Base-by-base conservation (phyloP, 1,140 invertebrate genomes). In the Araneus ventricosus region DNA sequence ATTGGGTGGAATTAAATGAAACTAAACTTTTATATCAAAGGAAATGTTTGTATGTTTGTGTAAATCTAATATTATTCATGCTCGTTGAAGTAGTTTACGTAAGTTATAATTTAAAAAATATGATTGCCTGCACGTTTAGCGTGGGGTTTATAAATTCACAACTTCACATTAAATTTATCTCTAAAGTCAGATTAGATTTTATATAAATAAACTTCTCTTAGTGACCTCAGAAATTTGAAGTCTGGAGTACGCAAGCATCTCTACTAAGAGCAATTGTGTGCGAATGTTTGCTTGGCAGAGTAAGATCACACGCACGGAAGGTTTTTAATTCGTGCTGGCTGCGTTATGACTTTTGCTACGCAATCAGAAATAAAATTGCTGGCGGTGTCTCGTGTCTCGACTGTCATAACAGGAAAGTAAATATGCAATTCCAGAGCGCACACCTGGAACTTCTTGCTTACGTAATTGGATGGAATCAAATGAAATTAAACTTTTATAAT, bases 301-400 rank as follows among this genome's bases (percentile, higher is more conserved):
- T 34, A 75, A 37, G 84, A 86, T 27, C n/a, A 86, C 52, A 86
- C 84, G 52, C 45, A 86, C 45, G 27, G 34, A 75, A 30, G 30
- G 34, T 52, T n/a, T 59, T 30, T 10, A 24, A 67, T 67, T 67
- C 24, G 45, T 2, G 3, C 24, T 20, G 0, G n/a, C 24, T 4
- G 10, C 0, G 17, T 61, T 61, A 75, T 75, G 2, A 0, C 10
- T 52, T 52, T 52, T 52, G 45, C 45, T n/a, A n/a, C n/a, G n/a
- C n/a, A n/a, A n/a, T n/a, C 45, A 22, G 57, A 86, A 37, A 86
- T 86, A 57, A 52, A n/a, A 61, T 27, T 17, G 20, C 17, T 3
- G 45, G 30, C 20, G 10, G 20, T 22, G 52, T 34, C 14, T 17
- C 8, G 3, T 37, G 30, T 37, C n/a, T 6, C 20, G 0, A 45